A percentile compares a stretch with the other conserved stretches of the same genome.
Conservation (phyloP, 2,113 vertebrate species). For the Mellivora capensis region DNA sequence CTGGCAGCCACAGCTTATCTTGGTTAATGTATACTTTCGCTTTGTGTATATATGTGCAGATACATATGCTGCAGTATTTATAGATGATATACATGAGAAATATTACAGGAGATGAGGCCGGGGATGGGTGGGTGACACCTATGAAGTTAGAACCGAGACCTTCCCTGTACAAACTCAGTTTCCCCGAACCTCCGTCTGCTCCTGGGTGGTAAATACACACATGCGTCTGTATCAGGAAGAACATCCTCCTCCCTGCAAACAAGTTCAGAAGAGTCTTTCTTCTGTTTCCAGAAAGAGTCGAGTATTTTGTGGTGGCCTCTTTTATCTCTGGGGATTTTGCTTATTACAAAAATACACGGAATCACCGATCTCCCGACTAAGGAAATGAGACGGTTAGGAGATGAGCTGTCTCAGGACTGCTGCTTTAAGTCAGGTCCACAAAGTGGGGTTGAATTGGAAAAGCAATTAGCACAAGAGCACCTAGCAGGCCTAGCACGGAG, state of each 20-base stretch:
- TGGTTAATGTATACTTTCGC: constrained; percentile 76
- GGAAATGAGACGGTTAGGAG: neutral
- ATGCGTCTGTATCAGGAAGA: neutral
- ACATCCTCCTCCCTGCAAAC: neutral
- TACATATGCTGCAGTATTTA: constrained; percentile 69
- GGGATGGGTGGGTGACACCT: neutral
- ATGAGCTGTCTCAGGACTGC: neutral
- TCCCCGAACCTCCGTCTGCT: neutral
- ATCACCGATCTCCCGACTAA: neutral
- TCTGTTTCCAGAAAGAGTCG: neutral
- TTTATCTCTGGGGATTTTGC: neutral
- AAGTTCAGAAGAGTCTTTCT: neutral
- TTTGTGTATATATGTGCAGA: constrained; percentile 71
- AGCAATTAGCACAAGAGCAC: neutral
- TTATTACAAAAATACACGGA: neutral
- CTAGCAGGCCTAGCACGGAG: neutral
- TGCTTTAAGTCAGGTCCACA: neutral
- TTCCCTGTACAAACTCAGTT: constrained; percentile 42
- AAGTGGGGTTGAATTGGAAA: neutral
- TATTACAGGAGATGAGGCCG: constrained; percentile 46
- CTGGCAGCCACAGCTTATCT: constrained; percentile 79
- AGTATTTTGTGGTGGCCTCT: neutral
- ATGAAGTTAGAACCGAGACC: neutral
- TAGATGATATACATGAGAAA: constrained; percentile 62
- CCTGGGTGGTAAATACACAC: neutral